Conservation (phyloP, 2,797 vertebrate species). For the Hybognathus amarus region DNA sequence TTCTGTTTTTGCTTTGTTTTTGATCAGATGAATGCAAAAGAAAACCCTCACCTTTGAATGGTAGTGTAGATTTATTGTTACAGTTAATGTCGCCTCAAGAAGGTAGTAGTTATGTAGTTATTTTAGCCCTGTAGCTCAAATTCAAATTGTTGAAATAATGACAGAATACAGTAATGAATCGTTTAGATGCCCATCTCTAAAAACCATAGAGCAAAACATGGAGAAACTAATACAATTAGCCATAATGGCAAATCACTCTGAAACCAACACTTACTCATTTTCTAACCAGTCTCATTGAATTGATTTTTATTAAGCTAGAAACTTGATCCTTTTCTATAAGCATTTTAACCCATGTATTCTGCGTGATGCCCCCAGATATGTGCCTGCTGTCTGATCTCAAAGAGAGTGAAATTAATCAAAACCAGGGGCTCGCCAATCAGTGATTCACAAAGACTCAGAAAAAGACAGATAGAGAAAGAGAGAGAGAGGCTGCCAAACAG, state of each 20-base stretch:
- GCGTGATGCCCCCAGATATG: slow-evolving; percentile 75
- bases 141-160: slow-evolving; percentile 61
- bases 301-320: slow-evolving; percentile 77
- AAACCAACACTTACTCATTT: slow-evolving; percentile 77
- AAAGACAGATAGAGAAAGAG: slow-evolving; percentile 18
- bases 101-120: no score
- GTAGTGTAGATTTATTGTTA: no score
- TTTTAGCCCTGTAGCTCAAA: no score
- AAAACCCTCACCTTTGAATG: no score
- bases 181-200: slow-evolving; percentile 62
- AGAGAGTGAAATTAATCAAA: slow-evolving; percentile 73
- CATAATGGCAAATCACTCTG: slow-evolving; percentile 71
- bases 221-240: slow-evolving; percentile 74
- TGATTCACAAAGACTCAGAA: slow-evolving; percentile 68
- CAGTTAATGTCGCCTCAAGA: no score
- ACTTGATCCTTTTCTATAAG: slow-evolving; percentile 68
- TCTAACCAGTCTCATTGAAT: slow-evolving; percentile 73
- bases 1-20: no score
- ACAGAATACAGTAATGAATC: slow-evolving; percentile 70
- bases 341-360: slow-evolving; percentile 68
- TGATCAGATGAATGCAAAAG: no score
- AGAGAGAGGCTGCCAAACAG: slow-evolving; percentile 7
- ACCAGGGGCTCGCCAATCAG: slow-evolving; percentile 72
- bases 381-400: slow-evolving; percentile 77
- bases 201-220: slow-evolving; percentile 70